Conservation (phyloP, 2,888 invertebrate genomes). For the Balanococcus diminutus region DNA sequence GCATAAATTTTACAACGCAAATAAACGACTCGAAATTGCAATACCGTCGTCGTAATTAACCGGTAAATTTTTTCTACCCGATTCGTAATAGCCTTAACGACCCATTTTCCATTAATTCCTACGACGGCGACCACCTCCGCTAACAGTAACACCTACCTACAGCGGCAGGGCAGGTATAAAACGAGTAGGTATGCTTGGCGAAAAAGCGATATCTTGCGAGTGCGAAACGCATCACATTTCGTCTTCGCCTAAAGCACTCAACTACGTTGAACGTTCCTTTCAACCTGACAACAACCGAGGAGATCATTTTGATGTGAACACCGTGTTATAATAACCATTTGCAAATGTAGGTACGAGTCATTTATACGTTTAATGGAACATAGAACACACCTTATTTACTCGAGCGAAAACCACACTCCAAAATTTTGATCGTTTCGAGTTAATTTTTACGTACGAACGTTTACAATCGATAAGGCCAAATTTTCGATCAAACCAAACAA, state of each 20-base stretch:
- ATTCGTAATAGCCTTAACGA: background rate
- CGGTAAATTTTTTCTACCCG: background rate
- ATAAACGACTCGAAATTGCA: background rate
- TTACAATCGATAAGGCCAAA: background rate
- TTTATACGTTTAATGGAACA: background rate
- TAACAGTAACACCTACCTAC: background rate
- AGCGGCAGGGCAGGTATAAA: too few relatives aligned
- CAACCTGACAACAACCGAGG: background rate
- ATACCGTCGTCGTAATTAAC: background rate
- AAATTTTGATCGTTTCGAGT: background rate
- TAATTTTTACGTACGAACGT: background rate
- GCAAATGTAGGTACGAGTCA: background rate
- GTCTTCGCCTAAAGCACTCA: background rate
- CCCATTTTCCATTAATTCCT: background rate
- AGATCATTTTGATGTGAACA: background rate
- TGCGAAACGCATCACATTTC: background rate
- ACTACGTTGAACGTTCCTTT: background rate
- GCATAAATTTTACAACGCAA: background rate
- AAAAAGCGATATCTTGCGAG: background rate
- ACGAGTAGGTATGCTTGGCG: background rate
- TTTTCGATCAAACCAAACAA: background rate
- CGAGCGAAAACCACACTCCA: background rate
- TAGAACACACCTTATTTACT: background rate
- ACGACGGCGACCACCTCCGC: background rate
- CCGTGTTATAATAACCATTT: background rate